Percentiles rank a stretch among this genome's conserved stretches.
Conservation (phyloP, 30 jellyfish, hydroid and myxozoan species). For the Aurelia aurita region DNA sequence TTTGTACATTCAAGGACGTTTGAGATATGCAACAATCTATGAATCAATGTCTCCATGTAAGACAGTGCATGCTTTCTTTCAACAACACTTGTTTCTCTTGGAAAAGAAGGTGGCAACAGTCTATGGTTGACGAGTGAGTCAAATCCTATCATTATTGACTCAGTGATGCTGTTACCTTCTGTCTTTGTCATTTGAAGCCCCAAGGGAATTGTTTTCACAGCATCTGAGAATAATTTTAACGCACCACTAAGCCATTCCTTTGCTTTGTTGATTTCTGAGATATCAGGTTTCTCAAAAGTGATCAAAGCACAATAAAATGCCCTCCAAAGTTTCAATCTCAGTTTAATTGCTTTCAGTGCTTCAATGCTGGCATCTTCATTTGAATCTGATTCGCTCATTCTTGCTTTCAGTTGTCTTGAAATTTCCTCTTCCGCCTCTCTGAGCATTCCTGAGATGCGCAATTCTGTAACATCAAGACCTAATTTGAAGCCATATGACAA, state of each 20-base stretch:
- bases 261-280: conserved; percentile 57
- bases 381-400: background rate
- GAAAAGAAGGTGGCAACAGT: conserved; percentile 90
- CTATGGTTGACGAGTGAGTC: conserved; percentile 90
- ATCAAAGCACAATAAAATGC: conserved; percentile 83
- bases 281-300: conserved; percentile 83
- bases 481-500: conserved; percentile 77
- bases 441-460: conserved; percentile 88
- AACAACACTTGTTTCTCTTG: conserved; percentile 74
- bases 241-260: conserved; percentile 59
- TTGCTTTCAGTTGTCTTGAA: conserved; percentile 70
- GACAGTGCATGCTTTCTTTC: conserved; percentile 55
- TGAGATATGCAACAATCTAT: conserved; percentile 44
- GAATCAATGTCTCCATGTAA: conserved; percentile 38
- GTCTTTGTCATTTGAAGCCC: conserved; percentile 24
- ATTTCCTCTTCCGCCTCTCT: conserved; percentile 95
- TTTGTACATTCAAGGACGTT: conserved; percentile 63
- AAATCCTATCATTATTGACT: conserved; percentile 72
- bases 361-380: conserved; percentile 15
- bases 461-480: conserved; percentile 67
- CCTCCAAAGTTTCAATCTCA: conserved; percentile 79
- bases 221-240: conserved; percentile 15
- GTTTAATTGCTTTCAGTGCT: conserved; percentile 64
- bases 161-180: conserved; percentile 21
- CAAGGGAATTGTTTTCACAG: conserved; percentile 9